Evolutionary conservation across 2,113 vertebrate species (phyloP).

Genomic region (Brevimyrus niger): DNA sequence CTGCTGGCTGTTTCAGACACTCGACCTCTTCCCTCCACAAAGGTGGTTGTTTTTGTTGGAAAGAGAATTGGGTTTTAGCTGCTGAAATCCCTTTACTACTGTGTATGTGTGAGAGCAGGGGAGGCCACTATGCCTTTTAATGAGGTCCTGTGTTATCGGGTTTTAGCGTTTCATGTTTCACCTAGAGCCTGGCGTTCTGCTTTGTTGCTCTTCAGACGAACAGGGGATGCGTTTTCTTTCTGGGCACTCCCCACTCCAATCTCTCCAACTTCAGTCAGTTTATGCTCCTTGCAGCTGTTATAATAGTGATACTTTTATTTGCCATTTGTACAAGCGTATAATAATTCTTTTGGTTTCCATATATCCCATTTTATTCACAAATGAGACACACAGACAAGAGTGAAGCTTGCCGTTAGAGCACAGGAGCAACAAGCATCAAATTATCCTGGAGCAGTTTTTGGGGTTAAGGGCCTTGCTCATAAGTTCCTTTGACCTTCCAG

Average conservation of each 20-base stretch:
- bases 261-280: not conserved
- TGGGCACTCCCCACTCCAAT: not conserved
- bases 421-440: not conserved
- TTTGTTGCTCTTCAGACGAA: not conserved
- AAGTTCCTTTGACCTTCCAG: not conserved
- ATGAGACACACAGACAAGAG: not conserved
- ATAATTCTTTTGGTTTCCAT: not conserved
- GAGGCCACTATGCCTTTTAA: not conserved
- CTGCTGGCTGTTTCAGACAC: not conserved
- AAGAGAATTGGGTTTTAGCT: not conserved
- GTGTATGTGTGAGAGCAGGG: not conserved
- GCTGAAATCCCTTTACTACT: not conserved
- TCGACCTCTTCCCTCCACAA: not conserved
- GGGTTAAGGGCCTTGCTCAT: not conserved
- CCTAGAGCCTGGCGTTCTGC: not conserved
- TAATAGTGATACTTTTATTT: not conserved
- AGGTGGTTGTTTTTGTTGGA: conserved; percentile 15
- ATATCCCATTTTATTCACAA: not conserved
- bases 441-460: not conserved
- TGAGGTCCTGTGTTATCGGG: not conserved
- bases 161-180: not conserved
- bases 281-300: not conserved
- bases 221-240: not conserved
- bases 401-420: not conserved
- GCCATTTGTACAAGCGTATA: not conserved